Percentiles rank a stretch among this genome's conserved stretches.
These are phyloP conservation scores for Tinamus major DNA, from an alignment of 2,797 vertebrate genomes.

Conservation along the genomic window DNA sequence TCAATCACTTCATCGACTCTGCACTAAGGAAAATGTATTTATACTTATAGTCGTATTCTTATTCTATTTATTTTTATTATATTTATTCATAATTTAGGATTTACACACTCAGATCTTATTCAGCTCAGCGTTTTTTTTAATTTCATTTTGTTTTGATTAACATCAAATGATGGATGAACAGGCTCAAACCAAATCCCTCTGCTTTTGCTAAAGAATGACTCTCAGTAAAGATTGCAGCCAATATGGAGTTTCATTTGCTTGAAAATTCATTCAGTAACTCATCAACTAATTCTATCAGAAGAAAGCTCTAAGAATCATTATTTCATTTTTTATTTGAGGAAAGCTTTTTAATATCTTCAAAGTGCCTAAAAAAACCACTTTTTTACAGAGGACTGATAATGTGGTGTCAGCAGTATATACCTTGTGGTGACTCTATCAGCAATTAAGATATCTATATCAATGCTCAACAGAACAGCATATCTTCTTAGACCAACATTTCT, in stretches of 20 bases:
- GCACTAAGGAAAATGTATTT: not conserved
- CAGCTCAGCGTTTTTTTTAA: not conserved
- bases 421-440: not conserved
- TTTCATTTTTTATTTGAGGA: not conserved
- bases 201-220: not conserved
- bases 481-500: not conserved
- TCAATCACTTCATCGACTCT: not conserved
- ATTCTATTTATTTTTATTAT: not conserved
- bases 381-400: not conserved
- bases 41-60: not conserved
- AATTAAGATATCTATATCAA: not conserved
- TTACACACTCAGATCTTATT: not conserved
- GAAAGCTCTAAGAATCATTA: not conserved
- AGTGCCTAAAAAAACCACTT: not conserved
- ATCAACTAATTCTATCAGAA: not conserved
- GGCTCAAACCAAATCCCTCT: not conserved
- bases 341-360: not conserved
- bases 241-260: not conserved
- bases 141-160: not conserved
- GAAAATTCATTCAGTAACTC: not conserved
- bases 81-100: not conserved
- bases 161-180: not conserved
- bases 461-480: not conserved
- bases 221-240: not conserved
- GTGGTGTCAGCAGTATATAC: not conserved